phyloP scores from a whole-genome alignment of 2,888 invertebrate genomes.

The Drosophila algonquin region DNA sequence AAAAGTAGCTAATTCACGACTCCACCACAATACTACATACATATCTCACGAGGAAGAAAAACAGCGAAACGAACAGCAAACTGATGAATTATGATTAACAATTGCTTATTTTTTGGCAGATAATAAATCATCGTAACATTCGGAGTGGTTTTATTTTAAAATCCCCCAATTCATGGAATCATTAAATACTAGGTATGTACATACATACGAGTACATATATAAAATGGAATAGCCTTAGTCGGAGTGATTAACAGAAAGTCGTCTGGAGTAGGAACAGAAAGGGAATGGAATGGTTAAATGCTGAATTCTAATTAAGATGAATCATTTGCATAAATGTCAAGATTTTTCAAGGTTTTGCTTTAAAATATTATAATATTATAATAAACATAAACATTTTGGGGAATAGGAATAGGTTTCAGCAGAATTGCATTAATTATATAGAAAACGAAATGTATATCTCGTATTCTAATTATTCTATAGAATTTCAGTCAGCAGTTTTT shows the following conservation, averaged over 20 bases:
- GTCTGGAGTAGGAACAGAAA: background rate
- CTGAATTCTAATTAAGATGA: background rate
- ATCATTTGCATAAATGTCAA: background rate
- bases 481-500: background rate
- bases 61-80: too few relatives aligned
- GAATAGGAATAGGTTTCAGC: background rate
- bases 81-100: constrained; percentile 10
- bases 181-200: background rate
- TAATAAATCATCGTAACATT: constrained; percentile 11
- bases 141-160: background rate
- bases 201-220: background rate
- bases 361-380: background rate
- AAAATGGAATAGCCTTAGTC: background rate
- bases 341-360: too few relatives aligned
- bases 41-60: background rate
- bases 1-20: background rate
- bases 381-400: background rate
- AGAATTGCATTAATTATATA: background rate
- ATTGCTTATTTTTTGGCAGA: constrained; percentile 15
- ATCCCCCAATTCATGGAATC: background rate
- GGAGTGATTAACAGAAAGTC: background rate
- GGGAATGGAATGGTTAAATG: background rate
- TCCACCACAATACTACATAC: background rate
- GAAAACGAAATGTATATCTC: background rate
- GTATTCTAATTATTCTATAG: background rate